Evolutionary conservation across 2,888 invertebrate species (phyloP), one percentile per base, ranked within the genome.

Genomic region (Conus canariensis): DNA sequence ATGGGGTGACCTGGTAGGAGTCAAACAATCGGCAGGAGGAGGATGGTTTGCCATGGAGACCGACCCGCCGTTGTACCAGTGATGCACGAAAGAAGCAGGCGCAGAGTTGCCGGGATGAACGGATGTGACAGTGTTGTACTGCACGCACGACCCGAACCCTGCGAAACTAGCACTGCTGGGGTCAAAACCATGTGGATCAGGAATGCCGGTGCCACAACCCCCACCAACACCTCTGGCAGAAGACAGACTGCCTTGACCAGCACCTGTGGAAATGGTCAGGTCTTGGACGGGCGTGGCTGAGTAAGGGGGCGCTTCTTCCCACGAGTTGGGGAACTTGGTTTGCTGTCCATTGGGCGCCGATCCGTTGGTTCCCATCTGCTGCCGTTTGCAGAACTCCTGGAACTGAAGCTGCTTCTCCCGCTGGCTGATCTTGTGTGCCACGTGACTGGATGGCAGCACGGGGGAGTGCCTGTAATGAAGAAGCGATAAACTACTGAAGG

Each of bases 381-480:
- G 93, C 19, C 93, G 91, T 82, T 93, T 90, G 85, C 93, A 93
- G 90, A 93, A 93, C 77, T 94, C 94, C 87, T 92, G 92, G 87
- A 93, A 92, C 70, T 94, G 94, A 3, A 92, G 88, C 82, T 94
- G 94, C 90, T 93, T 94, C 88, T 94, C 93, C 25, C 93, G 92
- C 58, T 94, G 92, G 16, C 92, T 92, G 25, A 93, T 90, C 91
- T 94, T 94, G 82, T 94, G 94, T 14, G 94, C 93, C 19, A 93
- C 93, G 87, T 94, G 94, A 70, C 93, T 95, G 4, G 94, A 94
- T 8, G 95, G 95, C 58, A 95, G 92, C 3, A 95, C 94, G 10
- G 95, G 95, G 0, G 95, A 95, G 90, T 95, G 95, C 56, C 95
- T 90, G 85, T 25, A 16, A 80, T 45, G 45, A 45, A 45, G 45